phyloP scores from a whole-genome alignment of 2,113 vertebrate genomes.

The Euleptes europaea region DNA sequence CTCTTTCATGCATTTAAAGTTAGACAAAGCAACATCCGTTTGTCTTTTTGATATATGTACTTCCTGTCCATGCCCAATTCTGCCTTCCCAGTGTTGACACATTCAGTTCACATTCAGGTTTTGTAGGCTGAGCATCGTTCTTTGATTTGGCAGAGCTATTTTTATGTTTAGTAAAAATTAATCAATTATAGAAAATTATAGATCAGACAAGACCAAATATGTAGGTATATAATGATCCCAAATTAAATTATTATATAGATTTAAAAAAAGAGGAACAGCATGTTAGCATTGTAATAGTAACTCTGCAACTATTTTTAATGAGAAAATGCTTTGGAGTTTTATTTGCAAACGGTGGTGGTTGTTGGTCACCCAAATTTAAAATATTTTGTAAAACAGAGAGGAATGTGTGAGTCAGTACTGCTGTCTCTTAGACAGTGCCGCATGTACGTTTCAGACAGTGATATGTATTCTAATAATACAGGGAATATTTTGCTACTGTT shows the following conservation, averaged over 20 bases:
- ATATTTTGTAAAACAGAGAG: background rate
- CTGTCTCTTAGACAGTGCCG: constrained; percentile 24
- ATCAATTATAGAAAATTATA: constrained; percentile 49
- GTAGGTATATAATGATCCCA: constrained; percentile 39
- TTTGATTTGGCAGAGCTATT: constrained; percentile 51
- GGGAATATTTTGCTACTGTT: background rate
- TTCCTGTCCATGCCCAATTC: constrained; percentile 40
- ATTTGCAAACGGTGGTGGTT: constrained; percentile 42
- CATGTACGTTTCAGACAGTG: background rate
- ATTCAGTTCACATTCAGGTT: constrained; percentile 21
- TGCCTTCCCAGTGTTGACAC: constrained; percentile 32
- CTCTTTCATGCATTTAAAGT: constrained; percentile 18
- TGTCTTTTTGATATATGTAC: constrained; percentile 48
- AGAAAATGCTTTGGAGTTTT: constrained; percentile 50
- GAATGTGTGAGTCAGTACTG: background rate
- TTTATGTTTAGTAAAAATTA: constrained; percentile 63
- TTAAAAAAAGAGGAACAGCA: constrained; percentile 52
- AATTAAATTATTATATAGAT: constrained; percentile 67
- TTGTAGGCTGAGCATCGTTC: constrained; percentile 28
- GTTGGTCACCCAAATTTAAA: constrained; percentile 12
- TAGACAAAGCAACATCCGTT: background rate
- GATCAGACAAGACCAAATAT: constrained; percentile 9
- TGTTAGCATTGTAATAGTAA: constrained; percentile 53
- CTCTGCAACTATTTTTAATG: constrained; percentile 44
- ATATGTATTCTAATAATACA: constrained; percentile 8